Base-by-base conservation (phyloP, 2,888 invertebrate species). In the Malachius bipustulatus region DNA sequence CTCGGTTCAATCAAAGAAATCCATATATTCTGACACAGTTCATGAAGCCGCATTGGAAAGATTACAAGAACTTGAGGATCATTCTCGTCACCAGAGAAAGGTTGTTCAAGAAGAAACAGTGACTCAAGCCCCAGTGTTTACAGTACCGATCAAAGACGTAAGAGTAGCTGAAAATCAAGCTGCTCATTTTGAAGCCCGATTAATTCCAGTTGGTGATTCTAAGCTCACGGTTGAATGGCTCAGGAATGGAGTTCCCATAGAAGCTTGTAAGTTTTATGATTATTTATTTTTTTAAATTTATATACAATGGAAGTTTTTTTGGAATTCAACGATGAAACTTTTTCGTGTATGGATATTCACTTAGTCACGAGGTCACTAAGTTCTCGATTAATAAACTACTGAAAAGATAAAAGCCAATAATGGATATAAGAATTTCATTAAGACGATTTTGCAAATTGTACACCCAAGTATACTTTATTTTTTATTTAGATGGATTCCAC, bases 131-230 rank as follows among this genome's bases (percentile, higher is more conserved):
- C 93, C 93, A 4, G 79, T 89, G 11, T 94, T 94, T 57, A 93
- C 93, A 0, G 72, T 87, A 69, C 90, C 93, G 0, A 79, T 91
- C 57, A 81, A 83, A 50, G 89, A 89, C 57, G 71, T 88, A 9
- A 72, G 75, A 44, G 82, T 85, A 3, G 81, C 84, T 39, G 93
- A 94, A 65, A 89, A 88, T 56, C 84, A 88, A 65, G 85, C 89
- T 2, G 90, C 83, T 38, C 90, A 93, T 62, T 91, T 94, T 58
- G 93, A 94, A 64, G 90, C 89, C 11, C 74, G 90, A 14, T 71
- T 94, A 2, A 90, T 93, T 55, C 94, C 94, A 6, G 91, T 93
- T 2, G 93, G 91, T 35, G 94, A 94, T 64, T 76, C 91, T 0
- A 81, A 83, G 45, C 69, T 94, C n/a, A 82, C 78, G 56, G 88